Evolutionary conservation across 2,888 invertebrate genomes (phyloP).

Genomic region (Ectemnius continuus): DNA sequence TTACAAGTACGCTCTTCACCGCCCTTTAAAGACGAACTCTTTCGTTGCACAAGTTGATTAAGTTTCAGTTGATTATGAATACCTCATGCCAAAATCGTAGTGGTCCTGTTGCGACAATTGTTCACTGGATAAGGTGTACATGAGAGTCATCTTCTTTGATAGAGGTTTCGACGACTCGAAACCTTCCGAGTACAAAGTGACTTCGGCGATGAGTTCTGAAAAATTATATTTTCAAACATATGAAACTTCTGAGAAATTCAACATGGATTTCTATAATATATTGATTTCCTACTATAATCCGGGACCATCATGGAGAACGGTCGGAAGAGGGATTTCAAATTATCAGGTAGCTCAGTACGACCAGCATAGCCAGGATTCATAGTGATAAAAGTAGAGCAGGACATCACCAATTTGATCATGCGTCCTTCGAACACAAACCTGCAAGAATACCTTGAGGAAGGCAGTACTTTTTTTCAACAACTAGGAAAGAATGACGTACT

Average conservation of each 20-base stretch:
- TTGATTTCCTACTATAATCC: slow-evolving; percentile 84
- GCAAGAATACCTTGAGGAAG: slow-evolving; percentile 46
- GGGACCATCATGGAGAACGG: slow-evolving; percentile 96
- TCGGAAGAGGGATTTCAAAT: slow-evolving; percentile 91
- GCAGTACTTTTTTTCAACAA: not conserved
- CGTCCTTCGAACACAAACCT: slow-evolving; percentile 94
- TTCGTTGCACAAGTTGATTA: not conserved
- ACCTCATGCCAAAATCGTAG: slow-evolving; percentile 93
- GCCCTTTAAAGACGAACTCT: slow-evolving; percentile 80
- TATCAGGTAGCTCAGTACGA: slow-evolving; percentile 92
- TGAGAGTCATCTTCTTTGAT: slow-evolving; percentile 95
- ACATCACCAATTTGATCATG: slow-evolving; percentile 88
- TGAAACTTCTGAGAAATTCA: too few relatives aligned
- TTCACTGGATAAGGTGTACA: slow-evolving; percentile 95
- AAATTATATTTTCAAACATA: not conserved
- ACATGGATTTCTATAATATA: not conserved
- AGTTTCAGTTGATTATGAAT: not conserved
- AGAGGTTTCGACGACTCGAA: slow-evolving; percentile 92
- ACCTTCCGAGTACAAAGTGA: slow-evolving; percentile 95
- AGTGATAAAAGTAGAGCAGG: slow-evolving; percentile 92
- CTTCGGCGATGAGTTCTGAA: slow-evolving; percentile 90
- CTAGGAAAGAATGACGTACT: slow-evolving; percentile 74
- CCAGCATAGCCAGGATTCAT: slow-evolving; percentile 97
- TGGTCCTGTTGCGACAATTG: slow-evolving; percentile 95
- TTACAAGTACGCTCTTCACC: slow-evolving; percentile 94